Evolutionary conservation across 2,113 vertebrate species (phyloP).

Genomic region (Scatophagus argus): DNA sequence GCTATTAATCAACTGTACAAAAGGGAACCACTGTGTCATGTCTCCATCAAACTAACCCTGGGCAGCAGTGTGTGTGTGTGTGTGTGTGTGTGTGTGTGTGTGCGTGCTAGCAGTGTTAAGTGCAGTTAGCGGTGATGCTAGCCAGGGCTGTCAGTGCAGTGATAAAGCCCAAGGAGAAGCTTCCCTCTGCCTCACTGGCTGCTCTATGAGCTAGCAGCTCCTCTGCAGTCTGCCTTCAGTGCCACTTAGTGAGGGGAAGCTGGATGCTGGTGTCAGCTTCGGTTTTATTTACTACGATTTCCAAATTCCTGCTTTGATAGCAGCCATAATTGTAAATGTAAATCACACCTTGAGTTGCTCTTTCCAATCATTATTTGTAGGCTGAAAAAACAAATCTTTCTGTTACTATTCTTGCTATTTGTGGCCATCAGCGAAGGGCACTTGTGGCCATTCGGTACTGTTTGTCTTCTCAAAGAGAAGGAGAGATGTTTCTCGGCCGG

Average conservation of each 20-base stretch:
- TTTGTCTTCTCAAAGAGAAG: constrained; percentile 33
- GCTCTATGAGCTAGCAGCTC: constrained; percentile 60
- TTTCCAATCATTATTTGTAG: constrained; percentile 36
- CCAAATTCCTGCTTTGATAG: constrained; percentile 22
- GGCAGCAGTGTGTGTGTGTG: constrained; percentile 34
- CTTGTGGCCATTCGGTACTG: constrained; percentile 36
- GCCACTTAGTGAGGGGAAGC: constrained; percentile 26
- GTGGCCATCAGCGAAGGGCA: constrained; percentile 26
- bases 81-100: constrained; percentile 17
- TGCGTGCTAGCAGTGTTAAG: constrained; percentile 39
- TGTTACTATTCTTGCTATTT: constrained; percentile 40
- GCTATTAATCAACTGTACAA: constrained; percentile 70
- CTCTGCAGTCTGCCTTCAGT: constrained; percentile 35
- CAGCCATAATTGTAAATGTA: constrained; percentile 13
- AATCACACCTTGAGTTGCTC: not conserved
- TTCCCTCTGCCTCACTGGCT: constrained; percentile 63
- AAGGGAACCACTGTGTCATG: constrained; percentile 64
- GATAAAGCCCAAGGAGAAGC: constrained; percentile 60
- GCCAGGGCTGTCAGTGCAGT: constrained; percentile 61
- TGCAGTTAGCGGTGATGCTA: constrained; percentile 67
- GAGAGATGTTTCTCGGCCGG: constrained; percentile 19
- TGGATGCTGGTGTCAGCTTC: constrained; percentile 16
- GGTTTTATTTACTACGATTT: constrained; percentile 15
- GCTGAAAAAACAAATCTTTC: constrained; percentile 28
- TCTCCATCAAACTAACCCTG: constrained; percentile 61